Conservation (phyloP, 1,140 invertebrate species). For the Drosophila guanche region DNA sequence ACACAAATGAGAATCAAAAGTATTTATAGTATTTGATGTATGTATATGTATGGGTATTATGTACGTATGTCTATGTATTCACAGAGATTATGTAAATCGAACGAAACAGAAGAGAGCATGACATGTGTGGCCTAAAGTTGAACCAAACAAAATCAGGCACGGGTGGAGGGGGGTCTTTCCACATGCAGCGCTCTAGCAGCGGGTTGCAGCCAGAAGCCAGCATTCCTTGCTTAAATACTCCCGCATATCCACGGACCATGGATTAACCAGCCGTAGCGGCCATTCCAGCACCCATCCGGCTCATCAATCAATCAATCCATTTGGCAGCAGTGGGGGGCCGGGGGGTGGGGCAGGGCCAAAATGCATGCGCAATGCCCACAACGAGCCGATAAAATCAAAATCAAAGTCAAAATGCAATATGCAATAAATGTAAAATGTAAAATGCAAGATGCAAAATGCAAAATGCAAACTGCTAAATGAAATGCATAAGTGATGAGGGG, state of each 20-base stretch:
- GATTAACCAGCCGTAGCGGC: neutral
- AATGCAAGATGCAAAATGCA: conserved; percentile 25
- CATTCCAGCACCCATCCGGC: conserved; percentile 1
- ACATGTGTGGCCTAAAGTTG: too few relatives aligned
- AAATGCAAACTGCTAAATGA: conserved; percentile 11
- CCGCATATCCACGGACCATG: too few relatives aligned
- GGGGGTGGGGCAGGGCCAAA: conserved; percentile 15
- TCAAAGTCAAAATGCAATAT: conserved; percentile 37
- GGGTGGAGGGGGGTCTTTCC: conserved; percentile 11
- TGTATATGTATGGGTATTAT: conserved; percentile 31
- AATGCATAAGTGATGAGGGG: conserved; percentile 27
- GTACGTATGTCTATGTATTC: neutral
- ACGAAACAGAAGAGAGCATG: too few relatives aligned
- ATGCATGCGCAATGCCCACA: conserved; percentile 29
- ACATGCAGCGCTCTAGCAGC: conserved; percentile 31
- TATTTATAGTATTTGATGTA: conserved; percentile 47
- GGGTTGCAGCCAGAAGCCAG: conserved; percentile 8
- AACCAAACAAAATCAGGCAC: neutral
- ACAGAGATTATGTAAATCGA: neutral
- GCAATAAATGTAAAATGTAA: too few relatives aligned
- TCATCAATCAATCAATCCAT: conserved; percentile 43
- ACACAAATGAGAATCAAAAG: conserved; percentile 37
- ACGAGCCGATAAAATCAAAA: conserved; percentile 45
- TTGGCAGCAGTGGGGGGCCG: conserved; percentile 4
- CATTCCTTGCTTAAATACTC: too few relatives aligned